Base-by-base conservation (phyloP, 2,797 vertebrate genomes). In the Etheostoma nigrum region DNA sequence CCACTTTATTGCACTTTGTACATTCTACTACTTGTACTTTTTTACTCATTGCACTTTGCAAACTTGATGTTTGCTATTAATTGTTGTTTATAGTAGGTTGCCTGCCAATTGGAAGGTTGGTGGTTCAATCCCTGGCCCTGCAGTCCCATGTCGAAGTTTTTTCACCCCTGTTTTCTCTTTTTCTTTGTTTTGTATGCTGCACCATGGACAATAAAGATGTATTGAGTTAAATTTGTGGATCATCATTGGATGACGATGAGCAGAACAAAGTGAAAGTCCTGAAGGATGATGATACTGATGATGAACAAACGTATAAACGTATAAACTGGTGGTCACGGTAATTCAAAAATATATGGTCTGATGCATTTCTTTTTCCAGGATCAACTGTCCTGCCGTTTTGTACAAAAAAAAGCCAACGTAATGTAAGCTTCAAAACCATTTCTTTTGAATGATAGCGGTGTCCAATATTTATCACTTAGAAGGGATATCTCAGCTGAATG, bases 341-440 rank as follows among this genome's bases (percentile, higher is more conserved):
- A 51, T 7, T 27, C 18, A 68, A 65, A 76, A 48, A 54, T 67
- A 53, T 45, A 55, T 59, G 40, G 16, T 27, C 53, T 21, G 71
- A 71, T 61, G 55, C 6, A 5, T 78, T 81, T 76, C 8, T 23
- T 68, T 76, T 48, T 21, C 61, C 27, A 27, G 12, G 4, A 67
- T 81, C 73, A 72, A 72, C 76, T 70, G 42, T 76, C 54, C 52
- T 42, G 27, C 44, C 15, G 14, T 67, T 75, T 78, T 53, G 57
- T 52, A 44, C 6, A 25, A 10, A 7, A 55, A 47, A n/a, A 65
- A 60, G 55, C n/a, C 51, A n/a, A n/a, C n/a, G 36, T 33, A 52
- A 71, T 44, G 23, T 30, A 10, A 21, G 3, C 25, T 64, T 52
- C 30, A 12, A 51, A 81, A 51, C 51, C 6, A 13, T 13, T 18